Conservation (phyloP, 2,888 invertebrate species). For the Eupithecia vulgata region DNA sequence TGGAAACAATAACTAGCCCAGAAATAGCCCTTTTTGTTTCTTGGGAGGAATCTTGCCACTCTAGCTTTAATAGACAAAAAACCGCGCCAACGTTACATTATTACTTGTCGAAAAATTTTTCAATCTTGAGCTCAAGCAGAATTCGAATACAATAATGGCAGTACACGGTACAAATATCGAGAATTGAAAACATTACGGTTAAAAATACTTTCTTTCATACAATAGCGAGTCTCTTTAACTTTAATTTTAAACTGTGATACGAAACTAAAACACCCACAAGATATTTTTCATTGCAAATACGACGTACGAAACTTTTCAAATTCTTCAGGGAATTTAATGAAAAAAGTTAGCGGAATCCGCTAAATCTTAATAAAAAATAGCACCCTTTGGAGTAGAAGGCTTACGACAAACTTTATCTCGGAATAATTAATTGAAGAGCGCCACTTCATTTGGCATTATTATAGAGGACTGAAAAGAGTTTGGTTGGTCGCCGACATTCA, state of each 20-base stretch:
- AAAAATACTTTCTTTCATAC: neutral
- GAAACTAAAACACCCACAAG: slow-evolving; percentile 51
- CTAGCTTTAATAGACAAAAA: no score
- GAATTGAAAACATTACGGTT: neutral
- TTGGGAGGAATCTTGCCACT: no score
- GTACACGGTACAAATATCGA: neutral
- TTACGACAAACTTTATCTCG: slow-evolving; percentile 61
- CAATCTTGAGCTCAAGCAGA: neutral
- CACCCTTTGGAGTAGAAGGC: slow-evolving; percentile 62
- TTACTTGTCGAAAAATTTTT: neutral
- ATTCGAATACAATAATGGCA: neutral
- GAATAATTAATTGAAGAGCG: slow-evolving; percentile 61
- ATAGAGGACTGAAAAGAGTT: slow-evolving; percentile 36
- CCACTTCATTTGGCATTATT: slow-evolving; percentile 46
- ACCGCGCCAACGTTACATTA: neutral
- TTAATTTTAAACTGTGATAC: slow-evolving; percentile 1
- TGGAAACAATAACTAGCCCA: slow-evolving; percentile 27
- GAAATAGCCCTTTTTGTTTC: slow-evolving; percentile 13
- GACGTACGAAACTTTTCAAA: slow-evolving; percentile 65
- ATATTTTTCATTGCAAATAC: slow-evolving; percentile 58
- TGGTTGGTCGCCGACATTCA: slow-evolving; percentile 27
- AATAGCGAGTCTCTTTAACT: neutral
- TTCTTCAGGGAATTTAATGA: slow-evolving; percentile 71
- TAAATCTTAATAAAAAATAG: slow-evolving; percentile 69
- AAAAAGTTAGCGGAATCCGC: slow-evolving; percentile 68